Base-by-base conservation (phyloP, 2,113 vertebrate species). In the Tachuris rubrigastra region DNA sequence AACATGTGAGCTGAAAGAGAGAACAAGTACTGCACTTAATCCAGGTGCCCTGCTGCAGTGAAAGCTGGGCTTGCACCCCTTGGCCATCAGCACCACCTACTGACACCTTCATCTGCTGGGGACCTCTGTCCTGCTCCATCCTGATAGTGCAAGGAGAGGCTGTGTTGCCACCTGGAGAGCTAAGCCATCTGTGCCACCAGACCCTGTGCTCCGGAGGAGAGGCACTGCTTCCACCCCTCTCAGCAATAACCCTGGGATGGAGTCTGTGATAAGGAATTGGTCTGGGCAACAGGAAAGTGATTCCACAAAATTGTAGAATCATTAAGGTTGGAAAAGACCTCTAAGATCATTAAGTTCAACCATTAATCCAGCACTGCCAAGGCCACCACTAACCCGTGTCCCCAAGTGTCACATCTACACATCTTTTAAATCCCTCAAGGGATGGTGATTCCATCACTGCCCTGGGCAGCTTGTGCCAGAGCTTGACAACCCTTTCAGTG, bases 1-100 rank as follows among this genome's bases (percentile, higher is more conserved):
- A 72, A 85, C 76, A 65, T 4, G 16, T 7, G 33, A 76, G 35
- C 5, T 72, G 33, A 1, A 0, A 47, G 30, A 59, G 49, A 42
- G 15, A 46, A 10, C 27, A 63, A 13, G 30, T 22, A 7, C 50
- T 58, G 17, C 16, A 2, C 5, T 0, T 8, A 15, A n/a, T 27
- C 12, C 22, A 53, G 25, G 20, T 42, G 8, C 37, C 10, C 6
- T 6, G 8, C 9, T 85, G 28, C n/a, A 46, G 6, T 22, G 42
- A 69, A 86, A 58, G 28, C 41, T 44, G 7, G 9, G 28, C 62
- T 82, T 31, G 19, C 37, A 82, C 31, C 44, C 30, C 22, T 81
- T 78, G 81, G 21, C 73, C 62, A 72, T 84, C 81, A 93, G 78
- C 87, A 85, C 85, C 90, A 86, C 37, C 85, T 93, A 13, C 67